phyloP scores from a whole-genome alignment of 2,797 vertebrate genomes.

The Melanotaenia trifasciata region DNA sequence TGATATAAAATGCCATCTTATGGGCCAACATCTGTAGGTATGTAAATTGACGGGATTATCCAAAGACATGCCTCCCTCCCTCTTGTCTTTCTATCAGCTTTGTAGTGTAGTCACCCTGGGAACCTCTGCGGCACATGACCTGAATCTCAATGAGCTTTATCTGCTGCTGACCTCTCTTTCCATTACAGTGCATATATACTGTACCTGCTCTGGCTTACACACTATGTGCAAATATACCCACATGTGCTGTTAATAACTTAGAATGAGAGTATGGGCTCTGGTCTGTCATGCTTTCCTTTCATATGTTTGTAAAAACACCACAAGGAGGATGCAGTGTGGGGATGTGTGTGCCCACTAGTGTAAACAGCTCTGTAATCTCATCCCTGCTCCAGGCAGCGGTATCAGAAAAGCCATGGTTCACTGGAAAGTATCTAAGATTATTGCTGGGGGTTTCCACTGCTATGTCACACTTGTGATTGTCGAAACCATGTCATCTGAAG shows the following conservation, averaged over 20 bases:
- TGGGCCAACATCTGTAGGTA: slow-evolving; percentile 41
- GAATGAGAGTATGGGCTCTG: slow-evolving; percentile 23
- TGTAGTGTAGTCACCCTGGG: slow-evolving; percentile 72
- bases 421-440: slow-evolving; percentile 24
- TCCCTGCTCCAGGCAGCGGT: slow-evolving; percentile 19
- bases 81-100: slow-evolving; percentile 63
- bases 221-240: slow-evolving; percentile 7
- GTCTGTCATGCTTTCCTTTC: slow-evolving; percentile 16
- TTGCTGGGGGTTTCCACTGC: slow-evolving; percentile 35
- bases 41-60: slow-evolving; percentile 71
- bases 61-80: slow-evolving; percentile 40
- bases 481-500: slow-evolving; percentile 14
- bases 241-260: slow-evolving; percentile 5
- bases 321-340: slow-evolving; percentile 30
- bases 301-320: slow-evolving; percentile 54
- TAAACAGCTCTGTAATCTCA: slow-evolving; percentile 47
- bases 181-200: slow-evolving; percentile 35
- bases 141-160: slow-evolving; percentile 79
- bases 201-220: slow-evolving; percentile 16
- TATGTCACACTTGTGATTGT: background rate
- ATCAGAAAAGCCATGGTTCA: slow-evolving; percentile 24
- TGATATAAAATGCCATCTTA: slow-evolving; percentile 15
- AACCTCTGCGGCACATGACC: slow-evolving; percentile 70
- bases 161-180: slow-evolving; percentile 67
- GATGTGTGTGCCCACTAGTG: slow-evolving; percentile 52